Evolutionary conservation across 1,140 invertebrate species (phyloP).

Genomic region (Centruroides sculpturatus): DNA sequence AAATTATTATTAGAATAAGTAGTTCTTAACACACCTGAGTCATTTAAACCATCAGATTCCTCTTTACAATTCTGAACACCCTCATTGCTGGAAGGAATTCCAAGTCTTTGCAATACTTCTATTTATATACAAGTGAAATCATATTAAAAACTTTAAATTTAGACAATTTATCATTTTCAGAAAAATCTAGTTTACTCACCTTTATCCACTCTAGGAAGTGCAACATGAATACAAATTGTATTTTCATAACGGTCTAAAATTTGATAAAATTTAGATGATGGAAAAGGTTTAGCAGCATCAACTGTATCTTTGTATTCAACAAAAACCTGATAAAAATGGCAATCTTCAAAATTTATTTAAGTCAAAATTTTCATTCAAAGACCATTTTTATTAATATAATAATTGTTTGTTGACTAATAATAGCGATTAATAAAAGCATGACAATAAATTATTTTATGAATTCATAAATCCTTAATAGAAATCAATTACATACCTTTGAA

Average conservation of each 20-base stretch:
- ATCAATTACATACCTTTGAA: conserved; percentile 33
- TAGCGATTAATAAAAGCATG: no score
- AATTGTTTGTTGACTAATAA: no score
- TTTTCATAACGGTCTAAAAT: conserved; percentile 40
- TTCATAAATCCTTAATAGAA: no score
- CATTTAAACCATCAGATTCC: neutral
- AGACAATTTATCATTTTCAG: neutral
- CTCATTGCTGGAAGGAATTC: neutral
- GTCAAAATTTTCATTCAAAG: no score
- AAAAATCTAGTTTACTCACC: conserved; percentile 10
- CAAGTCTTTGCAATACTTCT: no score
- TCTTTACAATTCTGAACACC: neutral
- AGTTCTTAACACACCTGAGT: no score
- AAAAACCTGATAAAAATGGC: conserved; percentile 19
- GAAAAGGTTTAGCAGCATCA: conserved; percentile 21
- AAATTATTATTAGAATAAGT: neutral
- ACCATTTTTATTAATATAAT: no score
- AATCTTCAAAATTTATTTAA: neutral
- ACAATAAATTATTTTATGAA: no score
- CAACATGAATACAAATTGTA: conserved; percentile 42
- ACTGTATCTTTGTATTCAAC: conserved; percentile 24
- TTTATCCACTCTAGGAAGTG: conserved; percentile 41
- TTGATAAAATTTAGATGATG: conserved; percentile 26
- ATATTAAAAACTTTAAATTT: neutral
- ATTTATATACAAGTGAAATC: neutral